Evolutionary conservation across 1,140 invertebrate species (phyloP), one percentile per base, ranked within the genome.

Genomic region (Cheumatopsyche charites): DNA sequence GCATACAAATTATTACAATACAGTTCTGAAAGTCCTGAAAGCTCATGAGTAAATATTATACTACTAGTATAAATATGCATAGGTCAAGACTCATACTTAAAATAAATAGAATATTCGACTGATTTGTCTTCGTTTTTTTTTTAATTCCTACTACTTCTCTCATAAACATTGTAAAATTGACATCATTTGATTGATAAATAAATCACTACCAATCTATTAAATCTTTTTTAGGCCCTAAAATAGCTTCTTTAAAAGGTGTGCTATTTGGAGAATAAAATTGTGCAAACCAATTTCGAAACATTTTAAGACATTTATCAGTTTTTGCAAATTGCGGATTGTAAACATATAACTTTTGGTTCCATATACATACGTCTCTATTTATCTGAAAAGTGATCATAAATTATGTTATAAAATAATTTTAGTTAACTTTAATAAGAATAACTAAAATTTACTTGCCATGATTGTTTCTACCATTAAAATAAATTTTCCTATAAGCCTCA

Each of bases 231-330:
- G 66, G 26, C 4, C 79, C 76, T 26, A 77, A 23, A 0, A 75
- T n/a, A 1, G 83, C 81, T 0, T 84, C 83, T 21, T 82, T 77
- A 73, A 88, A 89, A 11, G 82, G 80, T 0, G 89, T 88, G 81
- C 93, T 95, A 68, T 91, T 88, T 62, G 90, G 84, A 0, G 91
- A 90, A 79, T 96, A 97, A 80, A 97, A 97, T 79, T 97, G 94
- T 0, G 86, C 86, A 79, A 89, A 97, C 95, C 94, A 97, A 21
- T 88, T 82, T 5, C 95, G 83, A 79, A 93, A 94, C 13, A 86
- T 84, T 1, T 85, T 82, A 0, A 97, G 89, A 0, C 88, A 82
- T 17, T 85, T 84, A 78, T 97, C 95, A 76, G 94, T 90, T 73
- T 88, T 89, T 0, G 93, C 89, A 25, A 95, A 83, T 0, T 90